Conservation (phyloP, 2,113 vertebrate genomes). For the Puffinus mauretanicus region DNA sequence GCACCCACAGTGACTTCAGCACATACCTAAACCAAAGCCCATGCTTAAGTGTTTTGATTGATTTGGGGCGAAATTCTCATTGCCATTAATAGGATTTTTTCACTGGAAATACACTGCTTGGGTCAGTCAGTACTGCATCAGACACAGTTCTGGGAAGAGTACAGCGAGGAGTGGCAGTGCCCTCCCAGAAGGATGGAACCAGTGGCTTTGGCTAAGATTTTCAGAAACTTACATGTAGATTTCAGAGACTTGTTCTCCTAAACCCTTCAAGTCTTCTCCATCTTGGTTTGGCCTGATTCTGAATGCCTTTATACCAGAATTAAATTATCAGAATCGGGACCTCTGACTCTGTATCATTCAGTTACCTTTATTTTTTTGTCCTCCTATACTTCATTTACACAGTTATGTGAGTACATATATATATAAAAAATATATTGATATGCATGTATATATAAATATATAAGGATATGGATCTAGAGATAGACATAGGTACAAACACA, state of each 20-base stretch:
- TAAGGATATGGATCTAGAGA: not conserved
- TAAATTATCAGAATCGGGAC: not conserved
- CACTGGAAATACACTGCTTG: not conserved
- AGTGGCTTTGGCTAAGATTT: not conserved
- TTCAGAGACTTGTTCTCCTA: slow-evolving; percentile 32
- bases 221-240: not conserved
- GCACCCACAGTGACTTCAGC: not conserved
- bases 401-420: not conserved
- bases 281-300: not conserved
- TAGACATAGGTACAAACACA: not conserved
- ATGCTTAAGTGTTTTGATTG: not conserved
- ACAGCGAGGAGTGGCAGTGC: not conserved
- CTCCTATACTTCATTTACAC: not conserved
- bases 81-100: not conserved
- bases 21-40: not conserved
- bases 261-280: not conserved
- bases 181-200: not conserved
- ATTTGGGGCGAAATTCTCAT: not conserved
- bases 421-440: not conserved
- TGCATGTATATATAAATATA: not conserved
- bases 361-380: not conserved
- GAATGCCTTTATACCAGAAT: not conserved
- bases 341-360: not conserved
- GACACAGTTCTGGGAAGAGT: not conserved
- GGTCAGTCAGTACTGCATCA: not conserved